Percentiles rank a stretch among this genome's conserved stretches.
Evolutionary conservation across 1,140 invertebrate genomes (phyloP).

Genomic region (Drosophila jambulina): DNA sequence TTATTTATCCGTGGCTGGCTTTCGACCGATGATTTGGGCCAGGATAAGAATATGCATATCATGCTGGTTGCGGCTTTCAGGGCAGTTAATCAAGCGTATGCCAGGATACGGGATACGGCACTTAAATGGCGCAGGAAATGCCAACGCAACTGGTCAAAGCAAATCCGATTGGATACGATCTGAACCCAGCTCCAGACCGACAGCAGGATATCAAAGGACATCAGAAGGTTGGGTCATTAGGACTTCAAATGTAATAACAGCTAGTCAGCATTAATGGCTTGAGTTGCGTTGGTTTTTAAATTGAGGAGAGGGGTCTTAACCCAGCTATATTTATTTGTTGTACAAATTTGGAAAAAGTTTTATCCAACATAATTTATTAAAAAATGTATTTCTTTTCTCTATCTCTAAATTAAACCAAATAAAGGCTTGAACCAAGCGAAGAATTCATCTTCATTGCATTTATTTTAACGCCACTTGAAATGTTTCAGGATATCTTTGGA

Average conservation of each 20-base stretch:
- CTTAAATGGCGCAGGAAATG: constrained; percentile 66
- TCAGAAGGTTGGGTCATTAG: constrained; percentile 20
- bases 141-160: constrained; percentile 52
- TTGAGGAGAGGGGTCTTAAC: background rate
- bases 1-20: constrained; percentile 48
- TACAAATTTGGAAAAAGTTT: background rate
- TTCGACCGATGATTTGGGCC: constrained; percentile 46
- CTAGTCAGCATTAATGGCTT: constrained; percentile 18
- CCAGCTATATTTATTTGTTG: background rate
- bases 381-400: background rate
- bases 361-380: background rate
- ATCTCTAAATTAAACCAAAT: background rate
- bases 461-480: background rate
- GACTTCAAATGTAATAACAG: constrained; percentile 20
- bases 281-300: background rate
- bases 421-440: background rate
- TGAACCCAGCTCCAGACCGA: constrained; percentile 13
- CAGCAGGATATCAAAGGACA: constrained; percentile 12
- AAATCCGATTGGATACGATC: constrained; percentile 23
- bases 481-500: background rate
- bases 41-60: constrained; percentile 55
- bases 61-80: constrained; percentile 56
- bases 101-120: constrained; percentile 72
- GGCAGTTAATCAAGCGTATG: constrained; percentile 40
- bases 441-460: constrained; percentile 2